phyloP scores from a whole-genome alignment of 2,797 vertebrate species.

The Thalassophryne amazonica region DNA sequence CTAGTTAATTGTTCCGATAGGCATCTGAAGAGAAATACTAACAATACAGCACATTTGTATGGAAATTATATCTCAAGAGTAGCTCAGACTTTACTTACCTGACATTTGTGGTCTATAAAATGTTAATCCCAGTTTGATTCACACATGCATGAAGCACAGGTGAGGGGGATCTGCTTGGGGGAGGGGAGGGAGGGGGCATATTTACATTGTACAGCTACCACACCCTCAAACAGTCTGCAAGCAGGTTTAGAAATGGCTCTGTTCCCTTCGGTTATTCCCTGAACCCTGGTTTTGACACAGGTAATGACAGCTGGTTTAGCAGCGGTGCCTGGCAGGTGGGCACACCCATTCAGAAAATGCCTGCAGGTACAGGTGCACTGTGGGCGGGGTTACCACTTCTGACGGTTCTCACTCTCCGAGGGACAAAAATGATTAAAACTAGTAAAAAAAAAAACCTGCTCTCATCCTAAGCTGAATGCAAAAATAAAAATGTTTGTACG shows the following conservation, averaged over 20 bases:
- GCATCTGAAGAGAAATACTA: slow-evolving; percentile 81
- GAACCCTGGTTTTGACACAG: slow-evolving; percentile 85
- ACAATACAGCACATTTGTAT: slow-evolving; percentile 81
- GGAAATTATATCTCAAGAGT: slow-evolving; percentile 78
- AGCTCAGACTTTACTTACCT: slow-evolving; percentile 83
- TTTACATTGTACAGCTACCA: slow-evolving; percentile 84
- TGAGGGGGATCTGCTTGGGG: slow-evolving; percentile 74
- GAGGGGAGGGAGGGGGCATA: no score
- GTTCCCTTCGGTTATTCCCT: slow-evolving; percentile 87
- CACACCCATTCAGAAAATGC: slow-evolving; percentile 77
- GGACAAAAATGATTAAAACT: background rate
- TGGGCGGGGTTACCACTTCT: slow-evolving; percentile 58
- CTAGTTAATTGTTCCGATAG: slow-evolving; percentile 77
- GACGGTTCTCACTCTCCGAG: slow-evolving; percentile 54
- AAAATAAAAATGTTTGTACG: slow-evolving; percentile 33
- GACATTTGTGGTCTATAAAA: slow-evolving; percentile 84
- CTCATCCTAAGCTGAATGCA: slow-evolving; percentile 37
- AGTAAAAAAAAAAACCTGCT: slow-evolving; percentile 11
- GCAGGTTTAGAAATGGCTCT: slow-evolving; percentile 88
- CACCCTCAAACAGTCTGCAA: slow-evolving; percentile 86
- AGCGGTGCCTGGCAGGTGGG: slow-evolving; percentile 74
- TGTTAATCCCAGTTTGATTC: slow-evolving; percentile 80
- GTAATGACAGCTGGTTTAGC: slow-evolving; percentile 84
- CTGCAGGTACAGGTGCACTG: slow-evolving; percentile 72
- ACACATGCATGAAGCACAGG: slow-evolving; percentile 83